phyloP scores from a whole-genome alignment of 1,140 invertebrate genomes.

The Aporrectodea caliginosa region DNA sequence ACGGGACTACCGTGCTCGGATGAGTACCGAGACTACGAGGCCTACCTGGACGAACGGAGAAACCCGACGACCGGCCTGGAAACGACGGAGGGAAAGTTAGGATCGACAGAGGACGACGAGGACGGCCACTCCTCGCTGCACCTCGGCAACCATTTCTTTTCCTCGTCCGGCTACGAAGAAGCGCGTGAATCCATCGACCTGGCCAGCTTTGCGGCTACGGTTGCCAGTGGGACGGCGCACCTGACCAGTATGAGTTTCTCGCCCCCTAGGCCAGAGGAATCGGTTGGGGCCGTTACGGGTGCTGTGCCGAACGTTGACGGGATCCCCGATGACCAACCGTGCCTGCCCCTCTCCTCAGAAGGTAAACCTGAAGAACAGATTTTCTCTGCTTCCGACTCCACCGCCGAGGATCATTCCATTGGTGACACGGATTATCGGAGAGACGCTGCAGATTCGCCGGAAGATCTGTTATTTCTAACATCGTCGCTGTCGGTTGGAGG shows the following conservation, averaged over 20 bases:
- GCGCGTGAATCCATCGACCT: constrained; percentile 1
- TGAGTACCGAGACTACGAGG: constrained; percentile 36
- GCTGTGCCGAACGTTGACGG: background rate
- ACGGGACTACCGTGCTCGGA: constrained; percentile 41
- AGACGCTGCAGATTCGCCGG: too few species aligned
- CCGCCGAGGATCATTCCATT: background rate
- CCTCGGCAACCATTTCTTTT: background rate
- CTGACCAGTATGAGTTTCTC: background rate
- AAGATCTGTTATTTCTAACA: too few species aligned
- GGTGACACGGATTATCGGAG: background rate
- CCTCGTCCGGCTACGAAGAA: too few species aligned
- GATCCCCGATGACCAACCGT: background rate
- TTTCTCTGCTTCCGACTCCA: background rate
- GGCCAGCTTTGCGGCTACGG: constrained; percentile 18
- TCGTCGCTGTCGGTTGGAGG: constrained; percentile 20
- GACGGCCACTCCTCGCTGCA: too few species aligned
- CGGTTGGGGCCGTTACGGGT: background rate
- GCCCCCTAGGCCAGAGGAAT: background rate
- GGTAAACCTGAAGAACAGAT: background rate
- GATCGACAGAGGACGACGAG: background rate
- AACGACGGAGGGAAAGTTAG: constrained; percentile 34
- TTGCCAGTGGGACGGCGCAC: constrained; percentile 1
- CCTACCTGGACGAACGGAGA: constrained; percentile 40
- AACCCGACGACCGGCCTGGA: constrained; percentile 41
- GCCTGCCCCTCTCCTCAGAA: background rate